Evolutionary conservation across 2,113 vertebrate species (phyloP), one percentile per base, ranked within the genome.

Genomic region (Aix galericulata): DNA sequence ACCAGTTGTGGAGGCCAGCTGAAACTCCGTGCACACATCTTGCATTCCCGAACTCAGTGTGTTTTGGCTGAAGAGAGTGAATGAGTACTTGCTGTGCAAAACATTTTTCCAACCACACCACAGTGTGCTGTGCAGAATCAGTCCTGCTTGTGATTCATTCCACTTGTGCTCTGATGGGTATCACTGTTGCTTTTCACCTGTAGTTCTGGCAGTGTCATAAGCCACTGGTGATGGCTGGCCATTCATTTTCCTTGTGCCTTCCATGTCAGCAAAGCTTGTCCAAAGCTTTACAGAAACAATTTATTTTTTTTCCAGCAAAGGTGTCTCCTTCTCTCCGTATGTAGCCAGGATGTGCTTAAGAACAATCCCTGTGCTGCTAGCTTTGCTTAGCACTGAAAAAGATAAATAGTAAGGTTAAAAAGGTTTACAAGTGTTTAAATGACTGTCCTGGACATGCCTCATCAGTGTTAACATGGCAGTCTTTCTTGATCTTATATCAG

Each of bases 51-150:
- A 67, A 9, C 46, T 74, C 38, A 21, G 10, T 7, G 25, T 38
- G 27, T 10, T 89, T 48, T 32, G 11, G 13, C 25, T 67, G 46
- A 95, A 58, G 11, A 3, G 7, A 1, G 2, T 0, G 0, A 29
- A 82, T 6, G 14, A 7, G 5, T 27, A 53, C 31, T 71, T 44
- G 6, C 10, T 21, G 23, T 8, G n/a, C 4, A 88, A 92, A 89
- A 62, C n/a, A 12, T 88, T 89, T 86, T 42, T 48, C 27, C 36
- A 73, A 1, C 13, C 40, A 20, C 18, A 52, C 7, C 2, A 1
- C 2, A 67, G 38, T 11, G 4, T 38, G 25, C 72, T 46, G 27
- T 31, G 36, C 13, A 46, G 53, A 87, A 58, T 31, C 62, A 56
- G 22, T 48, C 44, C 36, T 69, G 38, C 29, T 26, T 0, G 0